Percentiles rank a stretch among this genome's conserved stretches.
These are phyloP conservation scores for Cacoxenus indagator DNA, from an alignment of 2,888 invertebrate species.

Conservation along the genomic window DNA sequence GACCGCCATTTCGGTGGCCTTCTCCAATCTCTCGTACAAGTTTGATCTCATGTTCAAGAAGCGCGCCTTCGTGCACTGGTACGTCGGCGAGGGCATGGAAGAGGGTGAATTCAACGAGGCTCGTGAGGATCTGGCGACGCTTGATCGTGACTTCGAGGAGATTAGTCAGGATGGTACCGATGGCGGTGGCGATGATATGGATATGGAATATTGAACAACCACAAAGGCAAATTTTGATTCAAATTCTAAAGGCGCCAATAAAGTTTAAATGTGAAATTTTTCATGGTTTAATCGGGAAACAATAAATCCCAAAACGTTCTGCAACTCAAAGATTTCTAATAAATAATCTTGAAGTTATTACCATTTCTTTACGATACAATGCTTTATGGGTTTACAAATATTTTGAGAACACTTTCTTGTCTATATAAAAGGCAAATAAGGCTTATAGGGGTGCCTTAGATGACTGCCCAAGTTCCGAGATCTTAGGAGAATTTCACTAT, in stretches of 20 bases:
- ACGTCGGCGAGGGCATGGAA: constrained; percentile 72
- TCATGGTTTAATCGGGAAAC: too few relatives aligned
- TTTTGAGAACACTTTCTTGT: too few relatives aligned
- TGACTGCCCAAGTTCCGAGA: too few relatives aligned
- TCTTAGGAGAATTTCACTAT: too few relatives aligned
- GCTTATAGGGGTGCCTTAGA: too few relatives aligned
- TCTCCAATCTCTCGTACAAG: constrained; percentile 91
- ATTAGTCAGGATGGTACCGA: constrained; percentile 61
- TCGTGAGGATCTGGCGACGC: constrained; percentile 66
- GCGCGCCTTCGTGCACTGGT: constrained; percentile 95
- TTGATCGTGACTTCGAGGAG: constrained; percentile 69
- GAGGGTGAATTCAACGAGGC: constrained; percentile 70
- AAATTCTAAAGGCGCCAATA: neutral
- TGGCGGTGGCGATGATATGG: constrained; percentile 47
- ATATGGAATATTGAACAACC: constrained; percentile 46
- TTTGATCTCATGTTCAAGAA: constrained; percentile 82
- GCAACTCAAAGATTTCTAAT: too few relatives aligned
- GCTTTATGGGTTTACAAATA: too few relatives aligned
- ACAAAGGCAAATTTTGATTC: neutral
- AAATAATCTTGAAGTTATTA: too few relatives aligned
- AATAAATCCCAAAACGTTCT: too few relatives aligned
- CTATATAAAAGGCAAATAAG: too few relatives aligned
- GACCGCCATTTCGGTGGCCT: constrained; percentile 90
- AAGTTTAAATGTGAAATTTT: too few relatives aligned
- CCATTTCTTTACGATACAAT: too few relatives aligned